Base-by-base conservation (phyloP, 23 tunicate species). In the Botrylloides violaceus region DNA sequence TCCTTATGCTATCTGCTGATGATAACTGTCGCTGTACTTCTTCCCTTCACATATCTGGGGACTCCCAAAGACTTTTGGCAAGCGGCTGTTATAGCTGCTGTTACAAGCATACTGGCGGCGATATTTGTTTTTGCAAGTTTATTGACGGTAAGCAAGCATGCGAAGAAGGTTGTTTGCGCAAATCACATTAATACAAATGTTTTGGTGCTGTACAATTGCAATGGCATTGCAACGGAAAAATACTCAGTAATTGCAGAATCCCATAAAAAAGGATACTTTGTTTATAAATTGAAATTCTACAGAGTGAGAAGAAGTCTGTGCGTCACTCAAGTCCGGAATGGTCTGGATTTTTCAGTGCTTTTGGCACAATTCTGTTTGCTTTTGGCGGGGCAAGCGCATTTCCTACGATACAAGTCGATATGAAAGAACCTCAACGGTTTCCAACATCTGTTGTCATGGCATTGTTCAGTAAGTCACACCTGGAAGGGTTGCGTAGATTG, bases 11-110 rank as follows among this genome's bases (percentile, higher is more conserved):
- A 78, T 56, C 49, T 79, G 79, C 58, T 90, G 3, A 64, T 85
- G 24, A 83, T 90, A 23, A 66, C 83, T 22, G 77, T 76, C 32
- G 85, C 64, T 19, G 34, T 79, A 31, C 78, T 90, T 3, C 58
- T 56, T 7, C 97, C 97, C 2, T 49, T 90, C 3, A 64, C 97
- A 3, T 90, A 84, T 84, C 77, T 90, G 22, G 97, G 97, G 20
- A 90, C 97, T 0, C 97, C 97, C 3, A 90, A 90, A 56, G 97
- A 90, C 48, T 90, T 90, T 48, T 90, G 97, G 97, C 86, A 79
- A 75, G 86, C 91, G 33, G 97, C 73, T 19, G 49, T 90, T 9
- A 28, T 90, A 3, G 97, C 91, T 3, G 85, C 97, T 4, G 63
- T 37, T 15, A 90, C 97, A 18, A 83, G 85, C 31, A 38, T 80